Evolutionary conservation across 2,797 vertebrate genomes (phyloP).

Genomic region (Siniperca scherzeri): DNA sequence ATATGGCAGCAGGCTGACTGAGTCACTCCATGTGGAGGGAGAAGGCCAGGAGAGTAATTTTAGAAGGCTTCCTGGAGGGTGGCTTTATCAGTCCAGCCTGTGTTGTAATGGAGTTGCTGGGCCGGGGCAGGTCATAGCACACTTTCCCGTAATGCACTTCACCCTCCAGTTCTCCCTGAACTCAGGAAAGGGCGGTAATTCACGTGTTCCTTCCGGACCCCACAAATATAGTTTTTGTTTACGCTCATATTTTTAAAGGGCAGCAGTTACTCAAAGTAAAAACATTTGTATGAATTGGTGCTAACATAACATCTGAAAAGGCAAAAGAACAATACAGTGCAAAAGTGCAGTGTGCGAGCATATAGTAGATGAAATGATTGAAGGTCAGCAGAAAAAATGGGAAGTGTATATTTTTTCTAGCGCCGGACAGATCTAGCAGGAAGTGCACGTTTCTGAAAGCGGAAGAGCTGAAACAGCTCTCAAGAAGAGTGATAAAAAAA

Average conservation of each 20-base stretch:
- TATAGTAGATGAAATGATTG: conserved; percentile 67
- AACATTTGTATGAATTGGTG: conserved; percentile 46
- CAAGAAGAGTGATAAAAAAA: conserved; percentile 51
- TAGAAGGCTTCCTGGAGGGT: conserved; percentile 41
- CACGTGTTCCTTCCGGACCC: conserved; percentile 67
- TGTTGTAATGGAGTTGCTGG: conserved; percentile 28
- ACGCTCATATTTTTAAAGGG: conserved; percentile 59
- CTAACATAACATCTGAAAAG: conserved; percentile 54
- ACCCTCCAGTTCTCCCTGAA: conserved; percentile 61
- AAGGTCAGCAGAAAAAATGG: conserved; percentile 64
- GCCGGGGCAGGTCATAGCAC: conserved; percentile 40
- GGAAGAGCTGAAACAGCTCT: conserved; percentile 77
- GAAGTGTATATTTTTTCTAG: conserved; percentile 62
- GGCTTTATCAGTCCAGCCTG: conserved; percentile 54
- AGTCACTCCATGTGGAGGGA: conserved; percentile 25
- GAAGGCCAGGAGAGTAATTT: conserved; percentile 26
- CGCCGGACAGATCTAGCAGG: conserved; percentile 64
- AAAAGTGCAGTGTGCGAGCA: conserved; percentile 4
- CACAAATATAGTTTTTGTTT: conserved; percentile 60
- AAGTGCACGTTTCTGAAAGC: conserved; percentile 79
- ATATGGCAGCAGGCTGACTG: not conserved
- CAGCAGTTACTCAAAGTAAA: conserved; percentile 42
- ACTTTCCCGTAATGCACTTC: conserved; percentile 39
- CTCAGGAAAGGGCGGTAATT: conserved; percentile 69
- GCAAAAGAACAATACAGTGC: conserved; percentile 47